Percentiles rank a stretch among this genome's conserved stretches.
Evolutionary conservation across 1,140 invertebrate species (phyloP).

Genomic region (Aphaenogaster rudis): DNA sequence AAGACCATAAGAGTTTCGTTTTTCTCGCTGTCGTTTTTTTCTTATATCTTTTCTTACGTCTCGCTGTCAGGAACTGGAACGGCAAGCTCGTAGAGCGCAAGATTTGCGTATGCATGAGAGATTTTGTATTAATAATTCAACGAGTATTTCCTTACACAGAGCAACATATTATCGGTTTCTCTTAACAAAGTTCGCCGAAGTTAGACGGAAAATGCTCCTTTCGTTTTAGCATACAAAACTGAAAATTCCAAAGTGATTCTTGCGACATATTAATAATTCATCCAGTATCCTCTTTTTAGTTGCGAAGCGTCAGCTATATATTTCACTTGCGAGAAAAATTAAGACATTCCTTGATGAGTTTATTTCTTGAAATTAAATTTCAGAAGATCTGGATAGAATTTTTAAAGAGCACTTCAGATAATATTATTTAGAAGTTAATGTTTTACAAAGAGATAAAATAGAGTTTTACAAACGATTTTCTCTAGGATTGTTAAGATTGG

Average conservation of each 20-base stretch:
- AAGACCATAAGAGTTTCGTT: neutral
- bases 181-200: conserved; percentile 9
- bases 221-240: conserved; percentile 35
- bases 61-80: neutral
- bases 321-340: conserved; percentile 11
- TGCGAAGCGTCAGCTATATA: neutral
- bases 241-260: conserved; percentile 10
- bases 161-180: conserved; percentile 53
- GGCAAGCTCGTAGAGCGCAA: neutral
- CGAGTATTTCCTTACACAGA: conserved; percentile 41
- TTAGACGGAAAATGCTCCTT: conserved; percentile 17
- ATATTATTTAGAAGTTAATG: conserved; percentile 20
- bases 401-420: neutral
- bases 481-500: neutral
- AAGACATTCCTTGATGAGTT: neutral
- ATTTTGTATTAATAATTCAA: conserved; percentile 62
- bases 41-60: conserved; percentile 11
- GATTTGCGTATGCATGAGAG: conserved; percentile 56
- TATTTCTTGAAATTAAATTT: conserved; percentile 10
- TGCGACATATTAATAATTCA: conserved; percentile 30
- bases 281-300: neutral
- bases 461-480: neutral
- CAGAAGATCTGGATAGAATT: neutral
- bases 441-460: neutral
- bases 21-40: neutral